phyloP scores from a whole-genome alignment of 2,113 vertebrate species.

The Nyctereutes procyonoides region DNA sequence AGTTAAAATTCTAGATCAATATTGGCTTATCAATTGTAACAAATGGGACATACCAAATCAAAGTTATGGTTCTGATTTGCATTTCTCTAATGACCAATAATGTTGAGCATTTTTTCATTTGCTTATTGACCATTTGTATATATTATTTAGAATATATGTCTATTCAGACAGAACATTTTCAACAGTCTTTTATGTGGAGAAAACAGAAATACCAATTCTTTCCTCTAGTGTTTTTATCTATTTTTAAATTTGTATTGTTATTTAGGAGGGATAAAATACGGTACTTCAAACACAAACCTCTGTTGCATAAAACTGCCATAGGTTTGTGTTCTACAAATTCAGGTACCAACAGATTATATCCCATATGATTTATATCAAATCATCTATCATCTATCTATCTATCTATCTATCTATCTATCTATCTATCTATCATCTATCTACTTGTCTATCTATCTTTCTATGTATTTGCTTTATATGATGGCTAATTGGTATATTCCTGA shows the following conservation, averaged over 20 bases:
- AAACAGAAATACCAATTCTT: background rate
- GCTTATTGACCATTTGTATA: background rate
- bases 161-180: background rate
- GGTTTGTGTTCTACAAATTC: background rate
- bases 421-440: background rate
- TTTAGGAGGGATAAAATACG: background rate
- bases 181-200: background rate
- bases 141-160: background rate
- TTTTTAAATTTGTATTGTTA: background rate
- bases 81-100: background rate
- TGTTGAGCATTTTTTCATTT: background rate
- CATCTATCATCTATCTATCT: too few species aligned
- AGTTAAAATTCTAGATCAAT: background rate
- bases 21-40: background rate
- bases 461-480: background rate
- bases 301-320: background rate
- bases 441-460: background rate
- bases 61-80: background rate
- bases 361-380: background rate
- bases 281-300: background rate
- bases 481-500: background rate
- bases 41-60: background rate
- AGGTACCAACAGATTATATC: background rate
- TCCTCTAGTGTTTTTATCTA: background rate
- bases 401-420: background rate